phyloP scores from a whole-genome alignment of 2,113 vertebrate species.

The Tyrannus savana region DNA sequence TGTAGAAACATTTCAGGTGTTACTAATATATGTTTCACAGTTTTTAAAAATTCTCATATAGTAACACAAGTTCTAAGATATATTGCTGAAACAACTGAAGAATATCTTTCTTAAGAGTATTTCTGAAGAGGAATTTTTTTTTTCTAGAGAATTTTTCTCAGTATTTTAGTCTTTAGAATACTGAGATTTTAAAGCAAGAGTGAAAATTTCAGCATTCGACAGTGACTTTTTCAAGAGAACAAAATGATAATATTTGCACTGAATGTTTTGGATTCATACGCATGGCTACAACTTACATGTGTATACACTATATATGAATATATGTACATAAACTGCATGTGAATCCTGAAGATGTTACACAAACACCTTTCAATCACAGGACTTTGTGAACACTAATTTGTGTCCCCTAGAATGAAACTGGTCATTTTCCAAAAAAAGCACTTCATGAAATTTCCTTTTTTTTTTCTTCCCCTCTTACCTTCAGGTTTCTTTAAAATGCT shows the following conservation, averaged over 20 bases:
- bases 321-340: background rate
- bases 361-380: background rate
- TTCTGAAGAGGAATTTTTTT: background rate
- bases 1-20: no score
- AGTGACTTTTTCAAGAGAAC: background rate
- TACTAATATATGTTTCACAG: fast-evolving
- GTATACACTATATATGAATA: background rate
- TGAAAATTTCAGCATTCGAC: background rate
- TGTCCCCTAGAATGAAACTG: background rate
- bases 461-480: background rate
- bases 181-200: background rate
- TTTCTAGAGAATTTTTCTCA: background rate
- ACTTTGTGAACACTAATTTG: background rate
- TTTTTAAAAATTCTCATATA: background rate
- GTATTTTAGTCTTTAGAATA: background rate
- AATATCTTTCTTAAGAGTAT: background rate
- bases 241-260: background rate
- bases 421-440: background rate
- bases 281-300: background rate
- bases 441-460: background rate
- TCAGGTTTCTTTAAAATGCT: background rate
- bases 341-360: background rate
- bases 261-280: background rate
- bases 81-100: background rate
- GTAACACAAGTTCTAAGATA: background rate